Base-by-base conservation (phyloP, 2,113 vertebrate species). In the Nerophis ophidion region DNA sequence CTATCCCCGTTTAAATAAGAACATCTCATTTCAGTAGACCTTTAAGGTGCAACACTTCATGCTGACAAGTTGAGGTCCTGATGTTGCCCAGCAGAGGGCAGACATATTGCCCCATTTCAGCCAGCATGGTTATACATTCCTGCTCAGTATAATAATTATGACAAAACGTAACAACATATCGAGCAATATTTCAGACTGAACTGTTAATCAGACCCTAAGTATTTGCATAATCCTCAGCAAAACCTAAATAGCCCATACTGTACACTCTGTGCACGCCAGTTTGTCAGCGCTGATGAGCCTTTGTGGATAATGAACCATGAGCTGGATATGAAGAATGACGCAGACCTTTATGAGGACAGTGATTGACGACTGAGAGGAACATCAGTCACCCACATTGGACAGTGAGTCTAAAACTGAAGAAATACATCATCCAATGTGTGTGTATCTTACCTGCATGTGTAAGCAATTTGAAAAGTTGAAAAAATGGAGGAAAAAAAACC, bases 1-100 rank as follows among this genome's bases (percentile, higher is more conserved):
- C n/a, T n/a, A n/a, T n/a, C n/a, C n/a, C n/a, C n/a, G n/a, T n/a
- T n/a, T n/a, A n/a, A n/a, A n/a, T n/a, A n/a, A n/a, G n/a, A n/a
- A n/a, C n/a, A n/a, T n/a, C n/a, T n/a, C n/a, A n/a, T n/a, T n/a
- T n/a, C n/a, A n/a, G n/a, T n/a, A n/a, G n/a, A 10, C 7, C 12
- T 3, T 49, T 49, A n/a, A 9, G 26, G 11, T 3, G 7, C 8
- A 48, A 35, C 45, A 36, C 58, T 4, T 64, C 61, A 68, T 59
- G 74, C 66, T 42, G 58, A 10, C 71, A 65, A 75, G 75, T 66
- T 74, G 62, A 70, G 55, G 72, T 79, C 57, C 63, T 42, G 16
- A 3, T 36, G 34, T 50, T 48, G 74, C 13, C 86, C 86, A 86
- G 83, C 76, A 88, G 86, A 86, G 84, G 84, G 84, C 86, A 83